phyloP scores from a whole-genome alignment of 2,888 invertebrate species.

The Gymnocheta viridis region DNA sequence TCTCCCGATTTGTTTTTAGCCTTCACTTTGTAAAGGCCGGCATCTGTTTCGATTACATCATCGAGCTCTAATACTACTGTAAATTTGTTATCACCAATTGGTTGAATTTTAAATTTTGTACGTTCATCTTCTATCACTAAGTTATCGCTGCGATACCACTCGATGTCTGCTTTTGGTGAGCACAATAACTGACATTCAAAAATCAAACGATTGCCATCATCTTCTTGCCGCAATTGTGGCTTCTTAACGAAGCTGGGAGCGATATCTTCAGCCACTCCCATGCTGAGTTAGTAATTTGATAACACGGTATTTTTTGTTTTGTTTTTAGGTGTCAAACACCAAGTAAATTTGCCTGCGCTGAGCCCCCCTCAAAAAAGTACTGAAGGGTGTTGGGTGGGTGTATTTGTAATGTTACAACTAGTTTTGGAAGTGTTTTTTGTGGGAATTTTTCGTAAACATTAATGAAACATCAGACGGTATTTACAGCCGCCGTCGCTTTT shows the following conservation, averaged over 20 bases:
- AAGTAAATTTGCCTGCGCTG: background rate
- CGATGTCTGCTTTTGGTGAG: slow-evolving; percentile 93
- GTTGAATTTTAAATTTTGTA: slow-evolving; percentile 94
- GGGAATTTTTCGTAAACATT: slow-evolving; percentile 47
- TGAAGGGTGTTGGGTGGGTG: too few relatives aligned
- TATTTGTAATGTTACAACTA: slow-evolving; percentile 8
- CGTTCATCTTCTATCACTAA: slow-evolving; percentile 91
- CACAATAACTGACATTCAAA: slow-evolving; percentile 96
- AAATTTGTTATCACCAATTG: slow-evolving; percentile 92
- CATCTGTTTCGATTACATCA: slow-evolving; percentile 97
- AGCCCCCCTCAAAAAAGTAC: slow-evolving; percentile 30
- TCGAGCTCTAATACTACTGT: slow-evolving; percentile 95
- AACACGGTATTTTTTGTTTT: slow-evolving; percentile 15
- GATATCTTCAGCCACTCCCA: slow-evolving; percentile 89
- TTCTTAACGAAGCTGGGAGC: slow-evolving; percentile 99
- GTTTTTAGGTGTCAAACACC: slow-evolving; percentile 14
- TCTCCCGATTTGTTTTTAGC: slow-evolving; percentile 98
- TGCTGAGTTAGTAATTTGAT: slow-evolving; percentile 68
- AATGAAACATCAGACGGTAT: slow-evolving; percentile 49
- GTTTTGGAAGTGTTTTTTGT: background rate
- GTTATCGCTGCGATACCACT: slow-evolving; percentile 95
- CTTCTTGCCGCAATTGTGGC: slow-evolving; percentile 97
- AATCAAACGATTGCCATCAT: slow-evolving; percentile 96
- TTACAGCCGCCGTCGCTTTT: slow-evolving; percentile 24
- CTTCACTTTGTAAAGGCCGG: slow-evolving; percentile 97